A percentile compares a stretch with the other conserved stretches of the same genome.
These are phyloP conservation scores for Scomber scombrus DNA, from an alignment of 2,113 vertebrate genomes.

Conservation along the genomic window DNA sequence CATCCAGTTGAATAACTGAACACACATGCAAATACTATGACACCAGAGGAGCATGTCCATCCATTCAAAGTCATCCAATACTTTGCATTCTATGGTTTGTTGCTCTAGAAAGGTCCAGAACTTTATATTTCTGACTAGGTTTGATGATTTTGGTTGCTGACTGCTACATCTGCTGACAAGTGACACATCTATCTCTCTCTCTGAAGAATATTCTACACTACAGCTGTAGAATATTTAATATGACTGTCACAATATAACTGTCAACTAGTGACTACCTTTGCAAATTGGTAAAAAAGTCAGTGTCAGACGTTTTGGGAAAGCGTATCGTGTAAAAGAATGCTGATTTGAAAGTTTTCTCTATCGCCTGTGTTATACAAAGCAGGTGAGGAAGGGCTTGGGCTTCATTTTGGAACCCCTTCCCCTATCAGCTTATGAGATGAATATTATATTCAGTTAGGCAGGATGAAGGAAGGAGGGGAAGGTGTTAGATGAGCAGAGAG, in stretches of 20 bases:
- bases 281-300: conserved; percentile 6
- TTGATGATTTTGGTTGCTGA: background rate
- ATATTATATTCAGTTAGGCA: conserved; percentile 22
- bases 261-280: background rate
- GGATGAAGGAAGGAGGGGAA: conserved; percentile 7
- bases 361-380: conserved; percentile 5
- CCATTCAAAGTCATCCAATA: background rate
- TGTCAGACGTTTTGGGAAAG: conserved; percentile 24
- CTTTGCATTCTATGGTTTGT: background rate
- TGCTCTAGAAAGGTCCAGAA: background rate
- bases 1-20: conserved; percentile 30
- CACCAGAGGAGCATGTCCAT: background rate
- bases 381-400: conserved; percentile 39
- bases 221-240: background rate
- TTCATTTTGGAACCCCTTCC: conserved; percentile 36
- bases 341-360: conserved; percentile 26
- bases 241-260: background rate
- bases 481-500: conserved; percentile 27
- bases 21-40: conserved; percentile 14
- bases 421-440: conserved; percentile 31
- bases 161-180: background rate
- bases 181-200: background rate
- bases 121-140: conserved; percentile 2
- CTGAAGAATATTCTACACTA: conserved; percentile 6
- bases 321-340: conserved; percentile 20